Conservation (phyloP, 2,113 vertebrate genomes). For the Platysteira castanea region DNA sequence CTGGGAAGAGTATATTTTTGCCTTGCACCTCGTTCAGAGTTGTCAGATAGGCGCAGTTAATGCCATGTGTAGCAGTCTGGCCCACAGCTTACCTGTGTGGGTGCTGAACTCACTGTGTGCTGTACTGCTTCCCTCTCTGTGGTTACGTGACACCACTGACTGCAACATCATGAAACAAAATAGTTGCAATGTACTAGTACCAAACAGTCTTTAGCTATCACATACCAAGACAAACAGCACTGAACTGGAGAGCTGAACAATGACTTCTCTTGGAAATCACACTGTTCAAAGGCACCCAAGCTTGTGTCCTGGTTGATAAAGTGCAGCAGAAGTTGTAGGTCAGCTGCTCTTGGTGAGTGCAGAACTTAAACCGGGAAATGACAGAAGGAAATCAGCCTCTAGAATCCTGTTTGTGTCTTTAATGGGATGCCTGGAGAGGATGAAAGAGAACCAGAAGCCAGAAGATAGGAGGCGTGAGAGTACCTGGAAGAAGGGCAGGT, state of each 20-base stretch:
- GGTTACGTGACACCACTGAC: background rate
- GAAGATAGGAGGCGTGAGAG: background rate
- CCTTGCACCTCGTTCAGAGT: background rate
- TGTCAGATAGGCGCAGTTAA: constrained; percentile 19
- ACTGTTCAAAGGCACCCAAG: background rate
- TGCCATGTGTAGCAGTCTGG: background rate
- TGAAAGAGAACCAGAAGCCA: background rate
- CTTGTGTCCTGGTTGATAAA: background rate
- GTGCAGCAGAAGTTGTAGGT: background rate
- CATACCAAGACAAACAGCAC: background rate
- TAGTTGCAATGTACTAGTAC: background rate
- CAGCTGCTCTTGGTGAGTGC: background rate
- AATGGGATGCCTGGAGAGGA: background rate
- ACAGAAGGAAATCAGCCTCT: background rate
- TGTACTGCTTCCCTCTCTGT: background rate
- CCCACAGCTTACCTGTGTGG: background rate
- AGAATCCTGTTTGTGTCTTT: background rate
- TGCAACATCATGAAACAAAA: background rate
- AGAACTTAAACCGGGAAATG: background rate
- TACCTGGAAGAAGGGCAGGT: background rate
- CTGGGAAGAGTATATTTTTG: constrained; percentile 5
- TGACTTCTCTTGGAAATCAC: background rate
- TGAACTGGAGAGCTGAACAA: background rate
- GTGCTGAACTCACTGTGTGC: background rate
- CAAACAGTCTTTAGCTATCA: background rate